These are phyloP conservation scores for Xenopus borealis DNA, from an alignment of 2,113 vertebrate genomes.

Conservation along the genomic window DNA sequence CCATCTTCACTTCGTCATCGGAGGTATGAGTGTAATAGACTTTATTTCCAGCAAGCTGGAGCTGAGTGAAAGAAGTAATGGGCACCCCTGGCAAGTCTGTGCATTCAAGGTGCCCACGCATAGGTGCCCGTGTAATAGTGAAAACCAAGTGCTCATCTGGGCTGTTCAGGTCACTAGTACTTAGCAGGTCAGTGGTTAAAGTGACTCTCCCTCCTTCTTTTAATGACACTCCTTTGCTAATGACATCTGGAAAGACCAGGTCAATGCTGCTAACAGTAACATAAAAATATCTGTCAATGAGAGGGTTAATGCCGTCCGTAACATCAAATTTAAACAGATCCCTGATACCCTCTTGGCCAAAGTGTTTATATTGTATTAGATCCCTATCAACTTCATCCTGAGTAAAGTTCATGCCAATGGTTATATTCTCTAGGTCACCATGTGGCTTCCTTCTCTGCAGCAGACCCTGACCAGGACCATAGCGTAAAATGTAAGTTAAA, in stretches of 20 bases:
- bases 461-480: constrained; percentile 81
- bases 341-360: constrained; percentile 81
- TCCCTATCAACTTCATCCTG: constrained; percentile 86
- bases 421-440: constrained; percentile 77
- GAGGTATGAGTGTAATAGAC: constrained; percentile 91
- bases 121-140: constrained; percentile 85
- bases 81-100: constrained; percentile 80
- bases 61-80: constrained; percentile 87
- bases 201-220: constrained; percentile 89
- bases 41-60: constrained; percentile 91
- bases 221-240: constrained; percentile 90
- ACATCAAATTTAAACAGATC: constrained; percentile 96
- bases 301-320: constrained; percentile 86
- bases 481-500: constrained; percentile 79
- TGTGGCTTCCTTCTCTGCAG: constrained; percentile 68
- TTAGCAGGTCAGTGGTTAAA: constrained; percentile 91
- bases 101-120: constrained; percentile 88
- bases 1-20: constrained; percentile 91
- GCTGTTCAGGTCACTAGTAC: constrained; percentile 91
- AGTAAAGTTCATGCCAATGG: constrained; percentile 89
- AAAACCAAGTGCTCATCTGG: constrained; percentile 91
- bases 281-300: constrained; percentile 95
- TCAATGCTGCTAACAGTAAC: constrained; percentile 84
- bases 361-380: constrained; percentile 79
- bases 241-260: constrained; percentile 86